Percentiles rank a stretch among this genome's conserved stretches.
Evolutionary conservation across 2,888 invertebrate species (phyloP).

Genomic region (Neoitamus cyanurus): DNA sequence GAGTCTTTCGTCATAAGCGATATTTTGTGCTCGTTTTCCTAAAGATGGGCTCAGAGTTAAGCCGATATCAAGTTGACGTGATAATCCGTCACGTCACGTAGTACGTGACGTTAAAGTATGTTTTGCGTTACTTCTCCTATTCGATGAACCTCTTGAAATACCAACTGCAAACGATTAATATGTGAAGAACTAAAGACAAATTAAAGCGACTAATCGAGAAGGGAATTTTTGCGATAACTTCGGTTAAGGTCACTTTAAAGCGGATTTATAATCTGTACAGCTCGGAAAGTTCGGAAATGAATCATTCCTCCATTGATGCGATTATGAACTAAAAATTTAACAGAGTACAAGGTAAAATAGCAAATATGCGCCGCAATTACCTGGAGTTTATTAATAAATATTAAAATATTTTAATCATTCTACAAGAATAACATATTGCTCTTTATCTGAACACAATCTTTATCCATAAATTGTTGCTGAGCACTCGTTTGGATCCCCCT

Average conservation of each 20-base stretch:
- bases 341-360: background rate
- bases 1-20: constrained; percentile 26
- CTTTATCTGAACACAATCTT: background rate
- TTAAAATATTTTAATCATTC: background rate
- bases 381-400: background rate
- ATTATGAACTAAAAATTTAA: background rate
- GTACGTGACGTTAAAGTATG: constrained; percentile 41
- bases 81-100: constrained; percentile 45
- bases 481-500: background rate
- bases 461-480: background rate
- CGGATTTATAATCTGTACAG: background rate
- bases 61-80: constrained; percentile 21
- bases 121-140: background rate
- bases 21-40: background rate
- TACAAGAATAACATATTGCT: background rate
- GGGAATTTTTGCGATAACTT: background rate
- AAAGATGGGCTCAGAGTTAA: constrained; percentile 32
- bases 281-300: background rate
- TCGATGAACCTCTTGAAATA: background rate
- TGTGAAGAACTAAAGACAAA: background rate
- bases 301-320: background rate
- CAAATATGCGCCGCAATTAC: background rate
- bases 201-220: background rate
- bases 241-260: background rate
- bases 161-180: background rate